Evolutionary conservation across 2,797 vertebrate species (phyloP).

Genomic region (Chiroxiphia lanceolata): DNA sequence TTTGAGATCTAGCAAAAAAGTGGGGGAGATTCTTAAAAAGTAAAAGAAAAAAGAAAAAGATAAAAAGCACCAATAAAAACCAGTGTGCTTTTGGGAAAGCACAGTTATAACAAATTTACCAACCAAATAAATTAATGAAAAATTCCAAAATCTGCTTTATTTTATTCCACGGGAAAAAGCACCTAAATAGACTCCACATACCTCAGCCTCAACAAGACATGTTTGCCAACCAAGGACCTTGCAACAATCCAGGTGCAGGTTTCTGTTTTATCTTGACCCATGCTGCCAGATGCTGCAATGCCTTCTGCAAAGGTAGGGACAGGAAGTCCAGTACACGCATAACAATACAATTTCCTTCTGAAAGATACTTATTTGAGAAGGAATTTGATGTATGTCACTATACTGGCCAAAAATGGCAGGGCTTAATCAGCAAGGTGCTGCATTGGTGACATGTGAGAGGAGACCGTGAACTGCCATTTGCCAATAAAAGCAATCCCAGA

Average conservation of each 20-base stretch:
- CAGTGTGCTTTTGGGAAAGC: background rate
- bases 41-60: background rate
- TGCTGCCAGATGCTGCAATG: background rate
- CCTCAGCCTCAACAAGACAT: background rate
- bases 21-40: background rate
- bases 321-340: background rate
- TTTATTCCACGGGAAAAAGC: background rate
- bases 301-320: background rate
- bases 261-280: background rate
- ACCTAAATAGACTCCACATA: background rate
- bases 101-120: background rate
- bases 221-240: background rate
- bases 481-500: background rate
- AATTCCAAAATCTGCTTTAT: background rate
- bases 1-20: background rate
- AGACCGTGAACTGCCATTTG: background rate
- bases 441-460: accelerated
- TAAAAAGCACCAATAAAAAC: background rate
- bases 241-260: background rate
- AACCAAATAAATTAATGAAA: background rate
- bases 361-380: background rate
- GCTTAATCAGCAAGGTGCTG: background rate
- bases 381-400: background rate
- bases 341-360: background rate
- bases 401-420: background rate